phyloP scores from a whole-genome alignment of 2,113 vertebrate species.

The Toxostoma redivivum region DNA sequence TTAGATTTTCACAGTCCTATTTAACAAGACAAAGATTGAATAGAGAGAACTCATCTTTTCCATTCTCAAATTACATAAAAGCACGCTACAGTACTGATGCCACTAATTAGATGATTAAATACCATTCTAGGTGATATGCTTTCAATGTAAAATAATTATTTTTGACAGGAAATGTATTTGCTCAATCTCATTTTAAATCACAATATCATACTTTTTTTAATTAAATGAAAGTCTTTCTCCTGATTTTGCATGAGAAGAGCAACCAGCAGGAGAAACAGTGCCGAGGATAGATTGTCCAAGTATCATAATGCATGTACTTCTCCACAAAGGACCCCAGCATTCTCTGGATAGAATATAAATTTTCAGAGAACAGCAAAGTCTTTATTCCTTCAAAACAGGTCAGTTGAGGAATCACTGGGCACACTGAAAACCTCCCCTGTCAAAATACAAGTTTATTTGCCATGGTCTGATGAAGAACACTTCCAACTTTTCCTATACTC shows the following conservation, averaged over 20 bases:
- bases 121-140: constrained; percentile 60
- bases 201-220: constrained; percentile 36
- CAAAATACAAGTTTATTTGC: background rate
- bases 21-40: constrained; percentile 55
- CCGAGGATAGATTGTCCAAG: background rate
- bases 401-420: background rate
- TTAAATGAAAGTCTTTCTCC: constrained; percentile 37
- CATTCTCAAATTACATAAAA: constrained; percentile 19
- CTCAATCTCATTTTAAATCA: constrained; percentile 56
- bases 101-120: constrained; percentile 70
- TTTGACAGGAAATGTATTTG: constrained; percentile 58
- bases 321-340: background rate
- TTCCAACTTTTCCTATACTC: background rate
- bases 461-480: background rate
- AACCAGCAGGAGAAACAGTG: background rate
- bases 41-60: constrained; percentile 19
- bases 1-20: constrained; percentile 49
- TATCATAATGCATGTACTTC: background rate
- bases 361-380: constrained; percentile 16
- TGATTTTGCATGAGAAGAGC: constrained; percentile 16
- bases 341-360: constrained; percentile 12
- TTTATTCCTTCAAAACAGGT: background rate
- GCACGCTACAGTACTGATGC: background rate
- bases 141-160: constrained; percentile 67
- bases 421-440: background rate